Evolutionary conservation across 2,113 vertebrate genomes (phyloP).

Genomic region (Bettongia penicillata): DNA sequence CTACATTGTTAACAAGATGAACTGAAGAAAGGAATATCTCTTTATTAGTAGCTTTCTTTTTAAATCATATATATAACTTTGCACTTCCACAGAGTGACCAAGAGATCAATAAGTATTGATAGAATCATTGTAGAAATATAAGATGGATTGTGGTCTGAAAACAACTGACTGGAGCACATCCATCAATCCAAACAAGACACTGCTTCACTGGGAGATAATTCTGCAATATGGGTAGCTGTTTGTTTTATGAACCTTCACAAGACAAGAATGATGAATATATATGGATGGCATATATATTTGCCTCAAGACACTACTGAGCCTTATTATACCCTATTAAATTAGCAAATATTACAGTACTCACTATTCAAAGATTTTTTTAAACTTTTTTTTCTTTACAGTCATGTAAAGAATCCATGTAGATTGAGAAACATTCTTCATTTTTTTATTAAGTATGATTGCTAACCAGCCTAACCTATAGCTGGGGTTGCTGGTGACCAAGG

Average conservation of each 20-base stretch:
- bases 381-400: background rate
- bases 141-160: background rate
- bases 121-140: background rate
- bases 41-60: background rate
- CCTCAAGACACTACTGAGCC: background rate
- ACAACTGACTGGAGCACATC: background rate
- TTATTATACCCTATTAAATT: background rate
- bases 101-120: background rate
- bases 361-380: background rate
- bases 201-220: background rate
- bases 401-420: background rate
- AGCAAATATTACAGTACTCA: background rate
- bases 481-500: background rate
- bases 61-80: constrained; percentile 5
- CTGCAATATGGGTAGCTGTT: background rate
- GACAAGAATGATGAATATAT: background rate
- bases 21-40: background rate
- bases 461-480: background rate
- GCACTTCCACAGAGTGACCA: background rate
- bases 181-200: background rate
- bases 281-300: background rate
- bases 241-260: background rate
- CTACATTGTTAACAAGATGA: background rate
- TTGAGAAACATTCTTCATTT: background rate
- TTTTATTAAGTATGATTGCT: background rate